Percentiles rank a stretch among this genome's conserved stretches.
phyloP scores from a whole-genome alignment of 2,888 invertebrate genomes.

The Notodonta ziczac region DNA sequence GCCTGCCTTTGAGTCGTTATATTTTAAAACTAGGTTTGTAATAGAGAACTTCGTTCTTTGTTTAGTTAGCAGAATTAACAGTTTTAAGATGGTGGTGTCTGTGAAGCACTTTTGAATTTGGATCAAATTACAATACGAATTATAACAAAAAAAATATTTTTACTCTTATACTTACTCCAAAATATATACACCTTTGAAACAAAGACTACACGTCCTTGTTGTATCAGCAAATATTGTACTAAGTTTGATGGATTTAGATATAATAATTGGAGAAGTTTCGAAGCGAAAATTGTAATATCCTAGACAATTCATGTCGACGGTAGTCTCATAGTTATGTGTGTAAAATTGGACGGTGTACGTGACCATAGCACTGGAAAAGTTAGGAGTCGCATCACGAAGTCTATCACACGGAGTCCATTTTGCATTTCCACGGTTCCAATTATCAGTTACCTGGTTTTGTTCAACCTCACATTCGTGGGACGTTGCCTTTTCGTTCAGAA shows the following conservation, averaged over 20 bases:
- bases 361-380: slow-evolving; percentile 20
- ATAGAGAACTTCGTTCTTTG: background rate
- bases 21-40: background rate
- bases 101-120: no score
- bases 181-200: no score
- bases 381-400: slow-evolving; percentile 37
- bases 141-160: no score
- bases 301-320: slow-evolving; percentile 5
- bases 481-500: background rate
- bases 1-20: background rate
- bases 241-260: no score
- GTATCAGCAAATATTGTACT: no score
- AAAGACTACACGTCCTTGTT: no score
- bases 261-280: no score
- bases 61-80: background rate
- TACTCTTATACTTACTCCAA: no score
- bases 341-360: slow-evolving; percentile 31
- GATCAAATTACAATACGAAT: no score
- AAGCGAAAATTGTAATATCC: background rate
- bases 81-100: no score
- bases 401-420: slow-evolving; percentile 33
- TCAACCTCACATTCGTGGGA: slow-evolving; percentile 6
- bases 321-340: slow-evolving; percentile 34
- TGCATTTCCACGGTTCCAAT: slow-evolving; percentile 39
- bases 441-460: slow-evolving; percentile 29